Evolutionary conservation across 2,797 vertebrate species (phyloP).

Genomic region (Hypotaenidia philippensis): DNA sequence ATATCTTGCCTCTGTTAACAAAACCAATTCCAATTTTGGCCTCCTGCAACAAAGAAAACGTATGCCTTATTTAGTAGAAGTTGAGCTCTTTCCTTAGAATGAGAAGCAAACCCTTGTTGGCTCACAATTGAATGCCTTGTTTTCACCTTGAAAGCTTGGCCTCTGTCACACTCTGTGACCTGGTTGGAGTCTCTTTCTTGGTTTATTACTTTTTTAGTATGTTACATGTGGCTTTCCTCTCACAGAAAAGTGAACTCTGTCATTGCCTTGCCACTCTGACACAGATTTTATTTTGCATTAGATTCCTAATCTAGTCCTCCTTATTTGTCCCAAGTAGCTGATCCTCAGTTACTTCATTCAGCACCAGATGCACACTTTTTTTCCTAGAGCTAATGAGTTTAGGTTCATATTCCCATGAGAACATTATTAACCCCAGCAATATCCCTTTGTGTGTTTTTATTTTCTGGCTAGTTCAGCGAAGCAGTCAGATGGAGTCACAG

Average conservation of each 20-base stretch:
- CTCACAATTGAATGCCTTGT: not conserved
- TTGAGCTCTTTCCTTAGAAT: not conserved
- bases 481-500: constrained; percentile 87
- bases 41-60: not conserved
- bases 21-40: not conserved
- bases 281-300: not conserved
- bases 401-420: not conserved
- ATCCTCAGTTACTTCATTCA: not conserved
- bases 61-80: not conserved
- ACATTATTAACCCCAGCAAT: not conserved
- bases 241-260: not conserved
- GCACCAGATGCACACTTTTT: not conserved
- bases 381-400: not conserved
- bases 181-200: not conserved
- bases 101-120: not conserved
- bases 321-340: not conserved
- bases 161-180: not conserved
- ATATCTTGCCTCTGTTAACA: not conserved
- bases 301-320: not conserved
- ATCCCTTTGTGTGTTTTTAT: not conserved
- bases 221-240: not conserved
- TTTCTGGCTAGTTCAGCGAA: constrained; percentile 81
- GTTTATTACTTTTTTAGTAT: not conserved
- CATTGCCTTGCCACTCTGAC: not conserved
- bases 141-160: not conserved